Percentiles rank a stretch among this genome's conserved stretches.
Evolutionary conservation across 2,888 invertebrate genomes (phyloP).

Genomic region (Tenthredo amoena): DNA sequence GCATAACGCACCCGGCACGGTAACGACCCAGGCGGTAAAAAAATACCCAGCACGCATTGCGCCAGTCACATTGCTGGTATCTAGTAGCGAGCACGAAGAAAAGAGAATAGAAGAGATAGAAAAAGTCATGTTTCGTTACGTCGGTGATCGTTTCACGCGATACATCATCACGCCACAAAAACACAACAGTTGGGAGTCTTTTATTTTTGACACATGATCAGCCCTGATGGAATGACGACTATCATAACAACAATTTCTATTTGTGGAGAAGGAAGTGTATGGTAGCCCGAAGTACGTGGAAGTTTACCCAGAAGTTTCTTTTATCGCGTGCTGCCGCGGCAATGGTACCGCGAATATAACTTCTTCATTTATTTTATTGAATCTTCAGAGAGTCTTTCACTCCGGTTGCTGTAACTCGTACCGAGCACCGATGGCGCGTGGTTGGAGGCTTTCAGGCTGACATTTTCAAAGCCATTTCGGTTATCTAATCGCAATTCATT

Average conservation of each 20-base stretch:
- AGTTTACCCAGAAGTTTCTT: conserved; percentile 8
- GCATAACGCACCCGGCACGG: conserved; percentile 30
- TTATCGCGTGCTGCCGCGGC: conserved; percentile 2
- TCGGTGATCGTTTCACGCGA: conserved; percentile 23
- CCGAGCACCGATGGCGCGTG: background rate
- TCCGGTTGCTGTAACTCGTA: conserved; percentile 5
- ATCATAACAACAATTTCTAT: background rate
- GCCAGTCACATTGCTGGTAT: conserved; percentile 18
- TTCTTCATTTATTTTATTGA: conserved; percentile 29
- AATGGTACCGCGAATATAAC: background rate
- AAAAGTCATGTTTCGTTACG: conserved; percentile 27
- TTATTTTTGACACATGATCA: conserved; percentile 25
- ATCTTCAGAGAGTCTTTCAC: conserved; percentile 4
- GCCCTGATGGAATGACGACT: background rate
- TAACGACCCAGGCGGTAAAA: background rate
- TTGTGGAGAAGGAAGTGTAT: background rate
- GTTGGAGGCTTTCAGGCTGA: background rate
- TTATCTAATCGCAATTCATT: background rate
- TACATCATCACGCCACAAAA: conserved; percentile 30
- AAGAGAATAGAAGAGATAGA: conserved; percentile 21
- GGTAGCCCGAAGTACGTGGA: background rate
- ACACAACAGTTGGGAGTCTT: background rate
- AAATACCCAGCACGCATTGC: conserved; percentile 32
- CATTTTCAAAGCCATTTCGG: background rate
- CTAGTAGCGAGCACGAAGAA: background rate